Conservation (phyloP, 2,113 vertebrate genomes). For the Zeus faber region DNA sequence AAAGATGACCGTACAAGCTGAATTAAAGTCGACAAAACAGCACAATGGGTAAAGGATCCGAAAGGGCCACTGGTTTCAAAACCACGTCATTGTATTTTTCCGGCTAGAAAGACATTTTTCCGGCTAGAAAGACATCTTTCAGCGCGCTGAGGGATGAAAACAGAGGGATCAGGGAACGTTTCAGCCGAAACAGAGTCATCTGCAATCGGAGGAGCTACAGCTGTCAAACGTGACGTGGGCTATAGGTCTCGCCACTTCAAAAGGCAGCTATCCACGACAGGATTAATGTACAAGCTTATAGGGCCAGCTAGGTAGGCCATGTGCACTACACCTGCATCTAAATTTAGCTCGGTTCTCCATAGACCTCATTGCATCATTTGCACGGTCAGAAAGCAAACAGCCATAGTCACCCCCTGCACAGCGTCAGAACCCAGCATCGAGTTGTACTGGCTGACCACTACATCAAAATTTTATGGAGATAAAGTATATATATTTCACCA, state of each 20-base stretch:
- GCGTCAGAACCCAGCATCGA: background rate
- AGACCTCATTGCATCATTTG: slow-evolving; percentile 37
- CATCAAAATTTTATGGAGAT: too few species aligned
- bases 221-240: slow-evolving; percentile 11
- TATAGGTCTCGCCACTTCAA: slow-evolving; percentile 12
- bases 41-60: background rate
- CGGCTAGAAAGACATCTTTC: slow-evolving; percentile 18
- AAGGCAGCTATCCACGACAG: slow-evolving; percentile 18
- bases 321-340: slow-evolving; percentile 67
- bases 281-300: slow-evolving; percentile 18
- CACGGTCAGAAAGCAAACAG: slow-evolving; percentile 19
- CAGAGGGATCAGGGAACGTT: slow-evolving; percentile 20
- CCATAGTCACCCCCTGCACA: background rate
- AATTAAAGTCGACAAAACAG: slow-evolving; percentile 16
- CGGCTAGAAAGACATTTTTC: slow-evolving; percentile 9
- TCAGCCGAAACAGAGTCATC: slow-evolving; percentile 22
- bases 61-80: background rate
- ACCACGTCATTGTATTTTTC: background rate
- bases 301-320: slow-evolving; percentile 56
- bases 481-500: too few species aligned
- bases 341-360: slow-evolving; percentile 58
- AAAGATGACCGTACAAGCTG: slow-evolving; percentile 14
- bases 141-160: slow-evolving; percentile 16
- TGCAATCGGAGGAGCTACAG: slow-evolving; percentile 26
- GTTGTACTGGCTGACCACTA: slow-evolving; percentile 9